Percentiles rank a stretch among this genome's conserved stretches.
phyloP scores from a whole-genome alignment of 2,888 invertebrate species.

The Teleiodes luculella region DNA sequence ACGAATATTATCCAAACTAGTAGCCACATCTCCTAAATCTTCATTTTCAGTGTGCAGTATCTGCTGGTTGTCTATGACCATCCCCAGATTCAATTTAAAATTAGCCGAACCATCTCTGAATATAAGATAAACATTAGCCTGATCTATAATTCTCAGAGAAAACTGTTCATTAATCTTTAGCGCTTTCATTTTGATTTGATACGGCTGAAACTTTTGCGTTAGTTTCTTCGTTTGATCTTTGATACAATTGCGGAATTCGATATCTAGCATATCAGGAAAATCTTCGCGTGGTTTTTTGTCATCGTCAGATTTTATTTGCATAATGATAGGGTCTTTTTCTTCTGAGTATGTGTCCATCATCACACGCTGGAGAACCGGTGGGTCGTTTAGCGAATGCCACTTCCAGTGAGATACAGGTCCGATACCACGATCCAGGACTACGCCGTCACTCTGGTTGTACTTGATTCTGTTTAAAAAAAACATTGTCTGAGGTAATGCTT shows the following conservation, averaged over 20 bases:
- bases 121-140: conserved; percentile 59
- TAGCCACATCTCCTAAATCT: conserved; percentile 39
- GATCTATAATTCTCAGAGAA: conserved; percentile 62
- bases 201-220: background rate
- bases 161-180: conserved; percentile 69
- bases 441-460: conserved; percentile 71
- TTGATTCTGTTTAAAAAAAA: conserved; percentile 34
- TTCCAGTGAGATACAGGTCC: conserved; percentile 70
- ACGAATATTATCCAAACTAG: conserved; percentile 42
- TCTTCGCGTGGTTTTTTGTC: background rate
- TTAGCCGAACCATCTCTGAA: conserved; percentile 61
- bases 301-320: conserved; percentile 35
- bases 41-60: conserved; percentile 55
- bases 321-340: conserved; percentile 58
- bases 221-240: background rate
- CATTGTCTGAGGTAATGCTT: background rate
- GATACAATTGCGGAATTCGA: background rate
- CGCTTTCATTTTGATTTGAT: conserved; percentile 68
- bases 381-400: conserved; percentile 65
- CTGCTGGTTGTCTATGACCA: conserved; percentile 73
- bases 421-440: conserved; percentile 56
- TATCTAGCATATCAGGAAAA: background rate
- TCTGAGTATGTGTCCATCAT: conserved; percentile 65
- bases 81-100: conserved; percentile 65
- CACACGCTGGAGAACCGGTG: conserved; percentile 66